These are phyloP conservation scores for Probaryconus sp. DNA, from an alignment of 1,140 invertebrate genomes.

Conservation along the genomic window DNA sequence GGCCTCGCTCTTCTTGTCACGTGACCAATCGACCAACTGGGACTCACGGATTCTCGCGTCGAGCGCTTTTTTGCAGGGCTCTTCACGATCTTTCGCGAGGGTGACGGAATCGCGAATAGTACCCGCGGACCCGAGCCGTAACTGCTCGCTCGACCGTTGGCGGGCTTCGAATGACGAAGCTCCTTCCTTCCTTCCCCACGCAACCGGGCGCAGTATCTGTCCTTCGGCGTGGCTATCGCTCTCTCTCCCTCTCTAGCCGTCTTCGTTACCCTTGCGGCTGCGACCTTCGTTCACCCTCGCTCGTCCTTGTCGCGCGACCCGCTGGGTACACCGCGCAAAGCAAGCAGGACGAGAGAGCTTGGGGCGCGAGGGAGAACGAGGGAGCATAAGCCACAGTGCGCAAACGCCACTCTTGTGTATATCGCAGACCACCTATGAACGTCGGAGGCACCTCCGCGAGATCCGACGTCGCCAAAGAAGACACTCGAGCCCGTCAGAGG, in stretches of 20 bases:
- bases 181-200: conserved; percentile 59
- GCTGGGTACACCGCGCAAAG: background rate
- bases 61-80: too few species aligned
- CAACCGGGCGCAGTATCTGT: conserved; percentile 34
- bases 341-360: background rate
- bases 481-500: too few species aligned
- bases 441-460: conserved; percentile 64
- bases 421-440: conserved; percentile 60
- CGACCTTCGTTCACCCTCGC: conserved; percentile 13
- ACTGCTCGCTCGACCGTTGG: conserved; percentile 76
- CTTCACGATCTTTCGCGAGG: too few species aligned
- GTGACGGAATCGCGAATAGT: conserved; percentile 8
- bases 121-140: conserved; percentile 61
- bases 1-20: too few species aligned
- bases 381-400: too few species aligned
- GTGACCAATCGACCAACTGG: too few species aligned
- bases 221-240: conserved; percentile 17
- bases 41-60: too few species aligned
- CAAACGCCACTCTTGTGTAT: conserved; percentile 63
- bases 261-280: conserved; percentile 37
- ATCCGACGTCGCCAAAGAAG: conserved; percentile 24
- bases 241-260: conserved; percentile 37
- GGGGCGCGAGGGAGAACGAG: conserved; percentile 6
- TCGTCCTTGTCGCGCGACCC: conserved; percentile 4
- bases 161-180: conserved; percentile 77